phyloP scores from a whole-genome alignment of 1,140 invertebrate species.

The Stegodyphus mimosarum region DNA sequence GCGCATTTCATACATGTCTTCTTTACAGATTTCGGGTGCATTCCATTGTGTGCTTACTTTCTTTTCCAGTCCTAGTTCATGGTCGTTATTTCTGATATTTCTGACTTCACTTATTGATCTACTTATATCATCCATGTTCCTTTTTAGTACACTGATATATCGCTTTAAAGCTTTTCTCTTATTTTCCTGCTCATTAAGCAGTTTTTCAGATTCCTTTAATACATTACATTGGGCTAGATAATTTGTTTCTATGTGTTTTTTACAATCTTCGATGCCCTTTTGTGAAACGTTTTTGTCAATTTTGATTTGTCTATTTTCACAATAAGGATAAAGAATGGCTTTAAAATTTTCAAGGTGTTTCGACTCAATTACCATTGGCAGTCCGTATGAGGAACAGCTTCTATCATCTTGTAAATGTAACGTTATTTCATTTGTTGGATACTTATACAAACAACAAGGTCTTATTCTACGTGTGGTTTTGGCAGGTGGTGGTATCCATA shows the following conservation, averaged over 20 bases:
- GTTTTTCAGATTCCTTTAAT: background rate
- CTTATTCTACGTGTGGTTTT: background rate
- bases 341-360: background rate
- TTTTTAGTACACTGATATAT: constrained; percentile 4
- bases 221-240: background rate
- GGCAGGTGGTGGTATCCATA: constrained; percentile 32
- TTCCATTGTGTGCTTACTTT: background rate
- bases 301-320: background rate
- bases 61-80: background rate
- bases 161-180: constrained; percentile 3
- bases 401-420: background rate
- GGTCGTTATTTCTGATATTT: background rate
- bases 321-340: background rate
- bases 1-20: too few species aligned
- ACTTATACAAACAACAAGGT: constrained; percentile 7
- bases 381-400: background rate
- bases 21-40: too few species aligned
- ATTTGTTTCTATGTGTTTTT: background rate
- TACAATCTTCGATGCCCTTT: background rate
- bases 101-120: background rate
- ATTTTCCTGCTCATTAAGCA: background rate
- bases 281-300: background rate
- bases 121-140: constrained; percentile 17
- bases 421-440: background rate
- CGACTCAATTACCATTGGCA: background rate